Conservation (phyloP, 1,140 invertebrate species). For the Gryllus bimaculatus region DNA sequence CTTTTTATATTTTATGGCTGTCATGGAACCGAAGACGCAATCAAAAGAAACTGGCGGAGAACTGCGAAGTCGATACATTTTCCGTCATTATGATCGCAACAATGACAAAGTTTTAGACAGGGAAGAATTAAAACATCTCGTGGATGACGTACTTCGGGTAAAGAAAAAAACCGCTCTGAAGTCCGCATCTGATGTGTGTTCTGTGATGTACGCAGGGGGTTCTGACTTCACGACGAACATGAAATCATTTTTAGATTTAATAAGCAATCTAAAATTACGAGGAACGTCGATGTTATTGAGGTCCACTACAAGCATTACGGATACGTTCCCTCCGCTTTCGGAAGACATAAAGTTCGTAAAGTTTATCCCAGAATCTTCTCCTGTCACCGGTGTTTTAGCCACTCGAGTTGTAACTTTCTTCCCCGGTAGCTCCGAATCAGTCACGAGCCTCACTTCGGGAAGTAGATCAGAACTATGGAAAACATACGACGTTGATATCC, state of each 20-base stretch:
- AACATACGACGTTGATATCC: not conserved
- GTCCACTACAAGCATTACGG: not conserved
- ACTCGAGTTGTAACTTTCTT: not conserved
- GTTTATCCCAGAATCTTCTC: not conserved
- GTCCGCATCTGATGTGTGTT: not conserved
- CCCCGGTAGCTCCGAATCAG: no score
- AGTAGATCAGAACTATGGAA: no score
- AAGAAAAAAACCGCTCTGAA: not conserved
- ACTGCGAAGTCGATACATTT: not conserved
- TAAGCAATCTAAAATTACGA: not conserved
- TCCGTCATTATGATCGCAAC: not conserved
- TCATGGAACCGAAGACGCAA: not conserved
- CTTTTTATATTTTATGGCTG: not conserved
- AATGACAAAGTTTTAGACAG: not conserved
- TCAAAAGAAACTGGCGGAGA: not conserved
- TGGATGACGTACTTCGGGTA: not conserved
- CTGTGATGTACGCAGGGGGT: not conserved
- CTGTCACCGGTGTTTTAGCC: not conserved
- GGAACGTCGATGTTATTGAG: not conserved
- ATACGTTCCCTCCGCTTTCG: not conserved
- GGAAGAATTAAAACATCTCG: not conserved
- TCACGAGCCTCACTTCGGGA: not conserved
- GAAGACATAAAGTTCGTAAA: not conserved
- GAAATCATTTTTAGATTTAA: not conserved
- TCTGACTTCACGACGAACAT: not conserved